phyloP scores from a whole-genome alignment of 1,140 invertebrate species.

The Ostrea denselamellosa region DNA sequence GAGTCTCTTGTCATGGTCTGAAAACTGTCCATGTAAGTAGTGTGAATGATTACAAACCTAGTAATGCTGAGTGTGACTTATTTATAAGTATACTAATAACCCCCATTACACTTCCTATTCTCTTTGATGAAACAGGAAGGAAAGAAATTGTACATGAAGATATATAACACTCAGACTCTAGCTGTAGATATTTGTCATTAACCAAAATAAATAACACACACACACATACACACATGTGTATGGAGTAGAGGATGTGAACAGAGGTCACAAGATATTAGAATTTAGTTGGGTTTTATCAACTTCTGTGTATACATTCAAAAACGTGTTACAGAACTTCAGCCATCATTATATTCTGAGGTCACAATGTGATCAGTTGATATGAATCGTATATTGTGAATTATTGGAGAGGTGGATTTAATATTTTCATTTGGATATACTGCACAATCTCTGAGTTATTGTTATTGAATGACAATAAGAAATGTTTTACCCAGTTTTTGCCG shows the following conservation, averaged over 20 bases:
- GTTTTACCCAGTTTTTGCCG: constrained; percentile 28
- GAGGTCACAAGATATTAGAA: not conserved
- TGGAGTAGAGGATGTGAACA: not conserved
- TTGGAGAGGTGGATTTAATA: not conserved
- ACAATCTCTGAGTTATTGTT: not conserved
- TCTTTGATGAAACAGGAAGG: not conserved
- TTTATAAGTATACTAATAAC: not conserved
- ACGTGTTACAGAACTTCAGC: not conserved
- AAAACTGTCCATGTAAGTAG: not conserved
- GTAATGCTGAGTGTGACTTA: not conserved
- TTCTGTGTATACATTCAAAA: not conserved
- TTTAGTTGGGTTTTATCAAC: not conserved
- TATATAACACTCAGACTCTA: not conserved
- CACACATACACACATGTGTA: not conserved
- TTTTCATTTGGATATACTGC: not conserved
- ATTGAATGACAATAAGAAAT: not conserved
- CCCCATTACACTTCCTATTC: not conserved
- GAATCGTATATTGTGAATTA: not conserved
- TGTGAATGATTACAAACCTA: not conserved
- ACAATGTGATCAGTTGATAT: not conserved
- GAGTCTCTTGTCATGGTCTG: not conserved
- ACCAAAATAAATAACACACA: not conserved
- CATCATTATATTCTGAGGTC: not conserved
- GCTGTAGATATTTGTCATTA: not conserved
- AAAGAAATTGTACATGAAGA: not conserved